Conservation (phyloP, 2,888 invertebrate genomes). For the Tanypteryx hageni region DNA sequence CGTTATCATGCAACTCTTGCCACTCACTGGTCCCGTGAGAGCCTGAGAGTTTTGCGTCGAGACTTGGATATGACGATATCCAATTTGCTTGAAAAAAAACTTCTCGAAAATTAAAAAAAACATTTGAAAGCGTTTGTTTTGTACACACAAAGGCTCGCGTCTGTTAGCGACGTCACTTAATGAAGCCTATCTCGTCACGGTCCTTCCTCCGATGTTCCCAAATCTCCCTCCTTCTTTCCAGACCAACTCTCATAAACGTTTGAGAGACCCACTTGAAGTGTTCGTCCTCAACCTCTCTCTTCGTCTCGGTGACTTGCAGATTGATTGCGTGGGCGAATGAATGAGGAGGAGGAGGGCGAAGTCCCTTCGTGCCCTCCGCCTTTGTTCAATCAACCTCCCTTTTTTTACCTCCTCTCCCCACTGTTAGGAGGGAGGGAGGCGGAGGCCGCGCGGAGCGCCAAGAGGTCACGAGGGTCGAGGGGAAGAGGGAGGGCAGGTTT, state of each 20-base stretch:
- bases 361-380: neutral
- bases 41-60: neutral
- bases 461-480: neutral
- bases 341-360: no score
- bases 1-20: neutral
- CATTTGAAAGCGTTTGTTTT: neutral
- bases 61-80: neutral
- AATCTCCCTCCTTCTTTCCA: neutral
- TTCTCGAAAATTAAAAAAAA: neutral
- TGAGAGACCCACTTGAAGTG: slow-evolving; percentile 5
- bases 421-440: neutral
- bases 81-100: neutral
- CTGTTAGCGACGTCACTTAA: neutral
- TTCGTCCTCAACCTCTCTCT: neutral
- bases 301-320: slow-evolving; percentile 8
- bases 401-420: neutral
- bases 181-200: slow-evolving; percentile 32
- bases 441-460: neutral
- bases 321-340: slow-evolving; percentile 13
- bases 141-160: neutral
- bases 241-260: neutral
- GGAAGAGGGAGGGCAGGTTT: neutral
- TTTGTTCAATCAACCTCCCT: slow-evolving; percentile 19
- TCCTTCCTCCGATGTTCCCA: neutral
- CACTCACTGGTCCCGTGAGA: neutral